Percentiles rank a stretch among this genome's conserved stretches.
Conservation (phyloP, 2,888 invertebrate genomes). For the Neoaliturus tenellus region DNA sequence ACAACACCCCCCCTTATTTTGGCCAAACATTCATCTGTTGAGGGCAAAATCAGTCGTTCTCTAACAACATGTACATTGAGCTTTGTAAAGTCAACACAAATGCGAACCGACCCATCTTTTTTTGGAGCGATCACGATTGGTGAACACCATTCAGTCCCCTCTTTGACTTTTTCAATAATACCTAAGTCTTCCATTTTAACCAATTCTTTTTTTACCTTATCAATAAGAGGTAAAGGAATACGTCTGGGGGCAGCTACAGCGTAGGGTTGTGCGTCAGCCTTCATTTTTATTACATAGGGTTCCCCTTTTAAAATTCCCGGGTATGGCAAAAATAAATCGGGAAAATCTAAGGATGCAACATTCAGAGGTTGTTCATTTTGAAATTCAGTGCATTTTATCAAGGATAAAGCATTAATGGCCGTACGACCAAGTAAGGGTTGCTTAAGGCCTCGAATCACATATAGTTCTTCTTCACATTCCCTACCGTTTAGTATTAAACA, state of each 20-base stretch:
- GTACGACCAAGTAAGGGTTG: not conserved
- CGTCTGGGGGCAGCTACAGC: conserved; percentile 64
- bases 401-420: not conserved
- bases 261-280: not conserved
- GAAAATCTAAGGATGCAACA: not conserved
- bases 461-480: not conserved
- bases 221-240: conserved; percentile 68
- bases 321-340: not conserved
- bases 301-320: conserved; percentile 13
- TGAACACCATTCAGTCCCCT: conserved; percentile 69
- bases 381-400: not conserved
- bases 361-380: not conserved
- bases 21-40: too few species aligned
- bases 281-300: conserved; percentile 4
- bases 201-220: too few species aligned
- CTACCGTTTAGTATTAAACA: not conserved
- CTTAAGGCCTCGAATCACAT: not conserved
- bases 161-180: conserved; percentile 67
- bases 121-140: conserved; percentile 69
- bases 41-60: conserved; percentile 39
- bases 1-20: too few species aligned
- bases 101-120: conserved; percentile 61
- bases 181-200: too few species aligned
- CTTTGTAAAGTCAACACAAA: conserved; percentile 67
- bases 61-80: conserved; percentile 62